Conservation (phyloP, 2,113 vertebrate species). For the Butorides virescens region DNA sequence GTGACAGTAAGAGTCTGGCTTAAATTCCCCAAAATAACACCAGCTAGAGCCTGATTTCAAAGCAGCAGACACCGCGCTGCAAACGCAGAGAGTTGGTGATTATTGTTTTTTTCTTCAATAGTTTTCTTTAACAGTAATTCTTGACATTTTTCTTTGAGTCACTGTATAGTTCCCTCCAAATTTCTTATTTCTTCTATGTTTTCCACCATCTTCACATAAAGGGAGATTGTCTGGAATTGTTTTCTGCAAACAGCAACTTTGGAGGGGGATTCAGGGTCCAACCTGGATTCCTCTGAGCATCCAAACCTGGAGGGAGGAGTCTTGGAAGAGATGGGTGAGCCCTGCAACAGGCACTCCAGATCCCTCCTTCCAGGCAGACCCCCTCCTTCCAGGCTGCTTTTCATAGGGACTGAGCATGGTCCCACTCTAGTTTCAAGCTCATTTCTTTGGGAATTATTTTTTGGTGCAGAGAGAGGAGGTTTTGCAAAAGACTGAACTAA, state of each 20-base stretch:
- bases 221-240: not conserved
- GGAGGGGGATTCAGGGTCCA: not conserved
- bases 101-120: not conserved
- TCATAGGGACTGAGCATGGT: not conserved
- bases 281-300: not conserved
- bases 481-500: not conserved
- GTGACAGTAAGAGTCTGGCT: constrained; percentile 28
- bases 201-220: not conserved
- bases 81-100: not conserved
- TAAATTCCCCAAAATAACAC: constrained; percentile 8
- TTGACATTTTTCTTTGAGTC: not conserved
- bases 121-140: not conserved
- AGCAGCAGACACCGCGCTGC: not conserved
- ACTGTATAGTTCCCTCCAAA: not conserved
- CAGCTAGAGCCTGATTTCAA: not conserved
- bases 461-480: not conserved
- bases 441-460: not conserved
- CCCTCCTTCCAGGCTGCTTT: not conserved
- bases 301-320: not conserved
- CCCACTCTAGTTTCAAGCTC: not conserved
- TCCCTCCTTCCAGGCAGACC: not conserved
- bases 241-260: not conserved
- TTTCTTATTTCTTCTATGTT: not conserved
- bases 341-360: not conserved
- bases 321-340: not conserved